Base-by-base conservation (phyloP, 2,888 invertebrate species). In the Chalcosyrphus nemorum region DNA sequence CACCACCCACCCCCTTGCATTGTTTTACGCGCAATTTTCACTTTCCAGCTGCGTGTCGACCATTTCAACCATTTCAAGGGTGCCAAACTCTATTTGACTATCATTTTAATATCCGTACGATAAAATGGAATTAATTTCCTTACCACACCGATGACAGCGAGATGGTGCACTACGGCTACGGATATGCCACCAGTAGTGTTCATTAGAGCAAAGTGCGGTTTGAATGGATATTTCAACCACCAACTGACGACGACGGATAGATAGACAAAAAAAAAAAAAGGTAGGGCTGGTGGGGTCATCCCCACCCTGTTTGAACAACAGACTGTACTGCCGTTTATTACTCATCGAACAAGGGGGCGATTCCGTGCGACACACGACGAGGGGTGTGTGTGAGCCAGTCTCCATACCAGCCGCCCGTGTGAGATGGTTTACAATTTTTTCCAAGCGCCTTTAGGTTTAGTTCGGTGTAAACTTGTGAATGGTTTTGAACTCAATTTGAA, bases 401-500 rank as follows among this genome's bases (percentile, higher is more conserved):
- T 24, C 24, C 4, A 24, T 24, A 24, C 24, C 35, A 27, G 59
- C 45, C 24, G 43, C 17, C 45, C 15, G 27, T 43, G 21, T 63
- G 50, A 77, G 80, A 74, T 80, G 84, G 80, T 88, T 89, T 89
- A 87, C 87, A 86, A 87, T 88, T 88, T 88, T 87, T 85, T 86
- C 86, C 85, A 87, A 82, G 86, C 70, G 87, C 87, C 86, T 88
- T 88, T 89, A 85, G 87, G 88, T 89, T 90, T 88, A 89, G 89
- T 90, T 88, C 87, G 71, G 75, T 86, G 63, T 87, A 87, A 88
- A 87, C 89, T 88, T 86, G 88, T 89, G 89, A 88, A 89, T 89
- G 87, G 89, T 88, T 89, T 89, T 88, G 88, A 89, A 88, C 89
- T 89, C 86, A 87, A 88, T 89, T 87, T 57, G 7, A 70, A 61